phyloP scores from a whole-genome alignment of 2,797 vertebrate genomes.

The Danio choprae region DNA sequence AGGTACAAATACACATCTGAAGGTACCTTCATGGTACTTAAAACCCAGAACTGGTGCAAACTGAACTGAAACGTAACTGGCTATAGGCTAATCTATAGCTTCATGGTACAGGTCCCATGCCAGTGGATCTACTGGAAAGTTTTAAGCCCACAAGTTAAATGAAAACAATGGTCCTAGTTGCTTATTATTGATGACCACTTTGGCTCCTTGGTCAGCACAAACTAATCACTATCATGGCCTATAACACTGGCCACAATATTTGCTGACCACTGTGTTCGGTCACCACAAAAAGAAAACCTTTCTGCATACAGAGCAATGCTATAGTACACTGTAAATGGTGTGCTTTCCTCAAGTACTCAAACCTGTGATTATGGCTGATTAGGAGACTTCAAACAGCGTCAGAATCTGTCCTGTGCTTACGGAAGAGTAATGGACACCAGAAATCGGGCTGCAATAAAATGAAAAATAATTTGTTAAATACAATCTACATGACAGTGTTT shows the following conservation, averaged over 20 bases:
- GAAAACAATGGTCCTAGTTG: neutral
- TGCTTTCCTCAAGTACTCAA: neutral
- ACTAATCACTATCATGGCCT: neutral
- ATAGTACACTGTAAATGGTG: neutral
- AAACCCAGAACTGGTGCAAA: too few species aligned
- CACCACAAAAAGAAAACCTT: neutral
- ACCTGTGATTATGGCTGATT: neutral
- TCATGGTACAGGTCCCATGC: neutral
- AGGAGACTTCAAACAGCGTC: neutral
- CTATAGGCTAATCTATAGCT: too few species aligned
- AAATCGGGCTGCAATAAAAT: conserved; percentile 71
- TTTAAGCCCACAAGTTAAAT: neutral
- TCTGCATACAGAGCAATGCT: neutral
- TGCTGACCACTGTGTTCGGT: neutral
- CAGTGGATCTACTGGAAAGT: neutral
- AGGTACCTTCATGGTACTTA: too few species aligned
- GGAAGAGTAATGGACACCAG: conserved; percentile 78
- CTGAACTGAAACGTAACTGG: too few species aligned
- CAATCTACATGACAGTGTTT: neutral
- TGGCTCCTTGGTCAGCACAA: neutral
- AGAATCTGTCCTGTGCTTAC: conserved; percentile 49
- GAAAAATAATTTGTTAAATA: conserved; percentile 43
- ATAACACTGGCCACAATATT: too few species aligned
- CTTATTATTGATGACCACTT: neutral
- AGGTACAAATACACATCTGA: neutral